Conservation (phyloP, 2,113 vertebrate species). For the Phalacrocorax aristotelis region DNA sequence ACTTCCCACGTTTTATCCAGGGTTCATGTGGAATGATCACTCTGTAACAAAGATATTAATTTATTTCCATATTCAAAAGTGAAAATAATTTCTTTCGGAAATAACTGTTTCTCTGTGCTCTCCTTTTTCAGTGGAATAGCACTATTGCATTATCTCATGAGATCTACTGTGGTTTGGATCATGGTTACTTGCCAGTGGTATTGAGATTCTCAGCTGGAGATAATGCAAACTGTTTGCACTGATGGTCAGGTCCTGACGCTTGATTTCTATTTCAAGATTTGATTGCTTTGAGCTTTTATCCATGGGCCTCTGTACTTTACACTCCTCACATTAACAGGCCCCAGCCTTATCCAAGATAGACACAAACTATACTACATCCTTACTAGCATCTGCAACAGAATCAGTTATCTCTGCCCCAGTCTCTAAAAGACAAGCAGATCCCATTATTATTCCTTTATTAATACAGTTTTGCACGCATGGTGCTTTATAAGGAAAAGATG, state of each 20-base stretch:
- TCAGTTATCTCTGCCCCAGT: neutral
- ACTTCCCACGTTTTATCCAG: neutral
- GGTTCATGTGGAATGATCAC: neutral
- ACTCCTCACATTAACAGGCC: neutral
- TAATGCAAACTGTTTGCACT: neutral
- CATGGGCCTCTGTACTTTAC: neutral
- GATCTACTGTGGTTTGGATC: neutral
- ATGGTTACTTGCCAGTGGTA: neutral
- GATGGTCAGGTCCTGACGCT: neutral
- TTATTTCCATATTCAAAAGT: neutral
- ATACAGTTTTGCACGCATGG: neutral
- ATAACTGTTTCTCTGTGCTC: neutral
- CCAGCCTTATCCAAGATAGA: neutral
- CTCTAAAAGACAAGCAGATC: conserved; percentile 9
- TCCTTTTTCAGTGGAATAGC: neutral
- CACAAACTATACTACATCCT: neutral
- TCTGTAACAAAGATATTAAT: neutral
- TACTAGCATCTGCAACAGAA: neutral
- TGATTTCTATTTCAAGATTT: neutral
- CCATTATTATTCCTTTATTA: conserved; percentile 36
- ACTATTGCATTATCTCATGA: neutral
- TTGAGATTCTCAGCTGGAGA: neutral
- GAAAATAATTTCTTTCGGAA: neutral
- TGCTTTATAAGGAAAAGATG: conserved; percentile 39
- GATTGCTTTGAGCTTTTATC: neutral